Conservation (phyloP, 2,888 invertebrate genomes). For the Eulithis testata region DNA sequence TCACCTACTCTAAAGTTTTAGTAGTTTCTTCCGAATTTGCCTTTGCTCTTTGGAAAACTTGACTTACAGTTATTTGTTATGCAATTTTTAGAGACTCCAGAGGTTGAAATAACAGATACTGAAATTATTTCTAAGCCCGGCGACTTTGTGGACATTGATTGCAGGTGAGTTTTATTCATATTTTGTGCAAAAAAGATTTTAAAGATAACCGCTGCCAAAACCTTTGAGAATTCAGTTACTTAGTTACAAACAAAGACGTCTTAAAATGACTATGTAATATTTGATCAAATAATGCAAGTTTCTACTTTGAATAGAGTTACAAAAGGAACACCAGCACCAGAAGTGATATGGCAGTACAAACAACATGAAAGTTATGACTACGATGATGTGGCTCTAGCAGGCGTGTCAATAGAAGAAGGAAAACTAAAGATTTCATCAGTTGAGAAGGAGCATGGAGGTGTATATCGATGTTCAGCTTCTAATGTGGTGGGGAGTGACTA, state of each 20-base stretch:
- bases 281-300: too few species aligned
- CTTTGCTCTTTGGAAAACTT: too few species aligned
- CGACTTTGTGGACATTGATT: conserved; percentile 55
- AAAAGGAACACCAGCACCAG: conserved; percentile 65
- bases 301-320: conserved; percentile 47
- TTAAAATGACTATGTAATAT: too few species aligned
- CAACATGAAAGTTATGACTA: conserved; percentile 47
- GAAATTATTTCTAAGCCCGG: conserved; percentile 55
- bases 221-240: too few species aligned
- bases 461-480: conserved; percentile 61
- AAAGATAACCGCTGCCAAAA: too few species aligned
- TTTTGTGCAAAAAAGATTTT: neutral
- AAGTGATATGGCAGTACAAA: conserved; percentile 62
- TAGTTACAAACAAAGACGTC: too few species aligned
- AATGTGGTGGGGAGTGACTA: conserved; percentile 59
- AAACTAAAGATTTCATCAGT: conserved; percentile 55
- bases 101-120: conserved; percentile 48
- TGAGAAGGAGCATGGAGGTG: conserved; percentile 54
- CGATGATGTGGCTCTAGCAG: conserved; percentile 49
- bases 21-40: too few species aligned
- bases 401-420: conserved; percentile 45
- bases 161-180: conserved; percentile 56
- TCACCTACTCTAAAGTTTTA: too few species aligned
- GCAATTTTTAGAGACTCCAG: conserved; percentile 56
- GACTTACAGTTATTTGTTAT: too few species aligned